Conservation (phyloP, 2,113 vertebrate genomes). For the Apeltes quadracus region DNA sequence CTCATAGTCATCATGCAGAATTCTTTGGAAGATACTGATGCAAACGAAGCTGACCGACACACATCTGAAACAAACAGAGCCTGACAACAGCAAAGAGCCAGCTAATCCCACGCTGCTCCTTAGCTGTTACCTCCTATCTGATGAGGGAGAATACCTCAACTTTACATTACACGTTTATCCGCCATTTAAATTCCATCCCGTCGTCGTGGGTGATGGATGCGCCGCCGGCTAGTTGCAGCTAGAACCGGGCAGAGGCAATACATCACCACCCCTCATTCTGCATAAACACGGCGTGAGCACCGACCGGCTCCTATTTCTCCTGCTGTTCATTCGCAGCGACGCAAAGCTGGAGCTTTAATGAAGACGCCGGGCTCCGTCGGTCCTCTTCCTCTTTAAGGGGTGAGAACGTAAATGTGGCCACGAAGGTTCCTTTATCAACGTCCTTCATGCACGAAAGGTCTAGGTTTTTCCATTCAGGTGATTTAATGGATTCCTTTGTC, state of each 20-base stretch:
- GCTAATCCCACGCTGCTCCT: constrained; percentile 79
- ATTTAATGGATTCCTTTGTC: neutral
- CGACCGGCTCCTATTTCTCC: constrained; percentile 33
- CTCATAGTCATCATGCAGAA: neutral
- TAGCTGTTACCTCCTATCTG: no score
- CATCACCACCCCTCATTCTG: constrained; percentile 53
- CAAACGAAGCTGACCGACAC: neutral
- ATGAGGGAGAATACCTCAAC: constrained; percentile 39
- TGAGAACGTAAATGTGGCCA: neutral
- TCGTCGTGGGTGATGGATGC: constrained; percentile 63
- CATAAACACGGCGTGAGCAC: no score
- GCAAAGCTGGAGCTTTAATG: neutral
- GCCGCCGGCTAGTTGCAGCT: constrained; percentile 20
- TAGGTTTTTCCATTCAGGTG: neutral
- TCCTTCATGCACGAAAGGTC: neutral
- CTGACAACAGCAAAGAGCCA: constrained; percentile 78
- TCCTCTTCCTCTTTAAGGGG: constrained; percentile 12
- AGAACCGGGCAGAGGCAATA: constrained; percentile 43
- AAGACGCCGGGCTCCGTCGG: constrained; percentile 12
- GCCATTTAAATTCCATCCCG: constrained; percentile 48
- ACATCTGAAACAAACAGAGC: constrained; percentile 50
- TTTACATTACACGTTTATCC: no score
- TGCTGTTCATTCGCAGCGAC: constrained; percentile 41
- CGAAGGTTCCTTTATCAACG: neutral
- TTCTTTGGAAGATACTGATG: neutral